phyloP scores from a whole-genome alignment of 1,140 invertebrate species.

The Odontomachus brunneus region DNA sequence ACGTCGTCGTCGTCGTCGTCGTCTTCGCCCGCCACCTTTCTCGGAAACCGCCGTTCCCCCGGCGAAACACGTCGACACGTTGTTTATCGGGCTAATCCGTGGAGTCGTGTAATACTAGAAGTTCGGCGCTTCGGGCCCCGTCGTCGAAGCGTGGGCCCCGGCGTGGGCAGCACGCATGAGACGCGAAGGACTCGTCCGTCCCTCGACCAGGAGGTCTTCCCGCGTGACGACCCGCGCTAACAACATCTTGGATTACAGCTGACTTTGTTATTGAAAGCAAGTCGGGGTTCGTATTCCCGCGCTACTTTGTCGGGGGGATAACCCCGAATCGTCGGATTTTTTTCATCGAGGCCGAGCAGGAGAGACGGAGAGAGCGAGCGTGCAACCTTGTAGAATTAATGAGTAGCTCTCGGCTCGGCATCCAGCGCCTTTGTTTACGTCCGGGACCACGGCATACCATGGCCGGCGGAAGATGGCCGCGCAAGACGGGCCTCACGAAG shows the following conservation, averaged over 20 bases:
- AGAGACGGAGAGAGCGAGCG: not conserved
- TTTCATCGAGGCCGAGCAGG: not conserved
- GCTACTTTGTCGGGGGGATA: slow-evolving; percentile 39
- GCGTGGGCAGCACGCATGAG: slow-evolving; percentile 8
- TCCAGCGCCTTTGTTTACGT: slow-evolving; percentile 46
- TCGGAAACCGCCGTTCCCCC: slow-evolving; percentile 36
- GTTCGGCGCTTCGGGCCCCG: slow-evolving; percentile 38
- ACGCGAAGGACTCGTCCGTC: slow-evolving; percentile 1
- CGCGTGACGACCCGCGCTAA: slow-evolving; percentile 34
- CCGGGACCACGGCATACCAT: not conserved
- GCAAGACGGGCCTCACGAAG: not conserved
- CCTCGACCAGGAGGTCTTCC: slow-evolving; percentile 28
- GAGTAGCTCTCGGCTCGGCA: slow-evolving; percentile 9
- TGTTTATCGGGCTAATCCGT: slow-evolving; percentile 50
- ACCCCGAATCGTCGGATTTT: slow-evolving; percentile 26
- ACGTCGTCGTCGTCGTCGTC: too few species aligned
- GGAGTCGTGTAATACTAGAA: slow-evolving; percentile 64
- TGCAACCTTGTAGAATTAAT: slow-evolving; percentile 53
- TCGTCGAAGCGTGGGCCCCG: too few species aligned
- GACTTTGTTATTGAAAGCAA: slow-evolving; percentile 55
- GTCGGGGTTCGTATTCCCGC: slow-evolving; percentile 27
- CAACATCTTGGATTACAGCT: slow-evolving; percentile 59
- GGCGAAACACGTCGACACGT: slow-evolving; percentile 49
- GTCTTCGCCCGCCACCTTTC: slow-evolving; percentile 16
- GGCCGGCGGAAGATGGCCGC: slow-evolving; percentile 15